Base-by-base conservation (phyloP, 2,797 vertebrate genomes). In the Epinephelus malabaricus region DNA sequence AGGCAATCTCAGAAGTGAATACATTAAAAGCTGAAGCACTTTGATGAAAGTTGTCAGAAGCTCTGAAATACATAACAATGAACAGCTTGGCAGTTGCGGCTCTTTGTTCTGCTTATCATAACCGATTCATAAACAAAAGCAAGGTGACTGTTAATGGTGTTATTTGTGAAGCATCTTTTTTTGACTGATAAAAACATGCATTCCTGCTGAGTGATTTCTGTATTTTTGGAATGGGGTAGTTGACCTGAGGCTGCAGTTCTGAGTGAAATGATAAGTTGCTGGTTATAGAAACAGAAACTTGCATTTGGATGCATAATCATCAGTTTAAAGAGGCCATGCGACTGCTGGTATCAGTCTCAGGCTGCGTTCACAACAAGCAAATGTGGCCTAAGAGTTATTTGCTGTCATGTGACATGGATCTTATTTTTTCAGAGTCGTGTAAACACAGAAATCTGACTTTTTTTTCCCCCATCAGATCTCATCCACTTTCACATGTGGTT, bases 1-100 rank as follows among this genome's bases (percentile, higher is more conserved):
- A 89, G 69, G 76, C 76, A 88, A 84, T 89, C 87, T 89, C 76
- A 71, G 67, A 83, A 82, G 74, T 68, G 90, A 90, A 88, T 90
- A 75, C 72, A 88, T 92, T 85, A 88, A 86, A 76, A 67, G 78
- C 75, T 73, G 47, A 84, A 78, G 79, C 69, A 73, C 82, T 87
- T 78, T 88, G 85, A 86, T 85, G 78, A 84, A 87, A 90, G 79
- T 85, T 85, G 83, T 89, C 83, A 76, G 81, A 79, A 79, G 82
- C 80, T 64, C 62, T 82, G 74, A 82, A 82, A 85, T 88, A 73
- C 84, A 84, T 74, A 60, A 88, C 76, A 86, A 81, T 81, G 83
- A 86, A 79, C 64, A 62, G 73, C 60, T 59, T 9, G 9, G 59
- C 40, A 30, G 69, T 45, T 70, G 73, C 55, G 34, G 68, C 65